Percentiles rank a stretch among this genome's conserved stretches.
Conservation (phyloP, 2,797 vertebrate genomes). For the Melanotaenia nigrans region DNA sequence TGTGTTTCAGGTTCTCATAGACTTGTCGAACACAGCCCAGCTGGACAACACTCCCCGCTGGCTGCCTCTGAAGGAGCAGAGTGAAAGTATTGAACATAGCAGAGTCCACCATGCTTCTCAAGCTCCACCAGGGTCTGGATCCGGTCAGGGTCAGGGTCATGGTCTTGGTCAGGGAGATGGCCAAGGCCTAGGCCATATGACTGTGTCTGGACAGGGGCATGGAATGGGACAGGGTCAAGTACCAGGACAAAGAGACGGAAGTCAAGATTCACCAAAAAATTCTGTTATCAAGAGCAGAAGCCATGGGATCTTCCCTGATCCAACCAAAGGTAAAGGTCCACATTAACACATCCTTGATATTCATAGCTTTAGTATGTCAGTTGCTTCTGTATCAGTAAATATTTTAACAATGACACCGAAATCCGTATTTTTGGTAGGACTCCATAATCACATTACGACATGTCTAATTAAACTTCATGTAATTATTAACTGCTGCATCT, state of each 20-base stretch:
- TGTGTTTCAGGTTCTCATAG: conserved; percentile 90
- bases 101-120: conserved; percentile 88
- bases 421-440: background rate
- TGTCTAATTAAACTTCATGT: conserved; percentile 43
- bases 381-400: conserved; percentile 1
- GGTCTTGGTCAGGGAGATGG: conserved; percentile 44
- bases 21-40: conserved; percentile 91
- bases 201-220: conserved; percentile 67
- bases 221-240: conserved; percentile 57
- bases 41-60: conserved; percentile 95
- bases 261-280: conserved; percentile 91
- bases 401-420: background rate
- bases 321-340: conserved; percentile 90
- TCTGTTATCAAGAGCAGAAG: conserved; percentile 99
- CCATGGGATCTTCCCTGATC: conserved; percentile 98
- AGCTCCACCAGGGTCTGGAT: conserved; percentile 75
- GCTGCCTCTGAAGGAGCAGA: conserved; percentile 95
- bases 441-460: conserved; percentile 25
- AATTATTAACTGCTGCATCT: conserved; percentile 21
- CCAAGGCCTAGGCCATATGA: conserved; percentile 60
- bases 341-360: conserved; percentile 3
- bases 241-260: conserved; percentile 72
- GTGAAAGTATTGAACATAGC: conserved; percentile 92
- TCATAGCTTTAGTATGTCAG: background rate
- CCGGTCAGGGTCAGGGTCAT: conserved; percentile 63